Conservation (phyloP, 2,888 invertebrate genomes). For the Hirudinaria manillensis region DNA sequence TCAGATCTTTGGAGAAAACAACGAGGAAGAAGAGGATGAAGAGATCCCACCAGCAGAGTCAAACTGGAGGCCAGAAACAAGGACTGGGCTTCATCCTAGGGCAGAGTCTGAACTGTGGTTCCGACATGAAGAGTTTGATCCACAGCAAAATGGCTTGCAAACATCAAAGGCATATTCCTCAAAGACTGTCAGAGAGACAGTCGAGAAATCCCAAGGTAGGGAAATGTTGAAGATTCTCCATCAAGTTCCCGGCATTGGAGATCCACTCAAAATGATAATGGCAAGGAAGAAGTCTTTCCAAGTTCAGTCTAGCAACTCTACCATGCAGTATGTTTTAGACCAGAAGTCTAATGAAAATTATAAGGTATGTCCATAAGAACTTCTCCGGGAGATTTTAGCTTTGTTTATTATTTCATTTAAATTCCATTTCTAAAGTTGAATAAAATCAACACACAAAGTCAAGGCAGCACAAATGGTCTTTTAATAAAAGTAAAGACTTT, state of each 20-base stretch:
- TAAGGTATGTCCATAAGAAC: neutral
- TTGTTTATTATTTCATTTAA: too few species aligned
- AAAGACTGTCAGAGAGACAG: slow-evolving; percentile 12
- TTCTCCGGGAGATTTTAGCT: too few species aligned
- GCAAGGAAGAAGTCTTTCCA: neutral
- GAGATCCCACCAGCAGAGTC: neutral
- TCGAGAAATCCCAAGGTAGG: slow-evolving; percentile 8
- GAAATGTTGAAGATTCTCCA: slow-evolving; percentile 23
- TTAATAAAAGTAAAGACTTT: too few species aligned
- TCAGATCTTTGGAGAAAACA: slow-evolving; percentile 33
- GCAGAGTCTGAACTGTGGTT: slow-evolving; percentile 36
- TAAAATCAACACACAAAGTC: too few species aligned
- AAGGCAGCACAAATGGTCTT: too few species aligned
- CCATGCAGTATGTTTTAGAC: neutral
- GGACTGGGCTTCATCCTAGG: slow-evolving; percentile 32
- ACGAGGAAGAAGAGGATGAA: neutral
- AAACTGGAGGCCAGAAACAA: slow-evolving; percentile 32
- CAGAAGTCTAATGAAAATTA: neutral
- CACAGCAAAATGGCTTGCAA: neutral
- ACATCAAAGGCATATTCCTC: neutral
- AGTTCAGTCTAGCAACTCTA: slow-evolving; percentile 15
- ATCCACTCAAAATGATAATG: neutral
- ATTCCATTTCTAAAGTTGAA: too few species aligned
- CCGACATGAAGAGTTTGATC: slow-evolving; percentile 17
- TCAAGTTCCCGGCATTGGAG: neutral